Percentiles rank a stretch among this genome's conserved stretches.
Evolutionary conservation across 2,113 vertebrate genomes (phyloP).

Genomic region (Otus sunia): DNA sequence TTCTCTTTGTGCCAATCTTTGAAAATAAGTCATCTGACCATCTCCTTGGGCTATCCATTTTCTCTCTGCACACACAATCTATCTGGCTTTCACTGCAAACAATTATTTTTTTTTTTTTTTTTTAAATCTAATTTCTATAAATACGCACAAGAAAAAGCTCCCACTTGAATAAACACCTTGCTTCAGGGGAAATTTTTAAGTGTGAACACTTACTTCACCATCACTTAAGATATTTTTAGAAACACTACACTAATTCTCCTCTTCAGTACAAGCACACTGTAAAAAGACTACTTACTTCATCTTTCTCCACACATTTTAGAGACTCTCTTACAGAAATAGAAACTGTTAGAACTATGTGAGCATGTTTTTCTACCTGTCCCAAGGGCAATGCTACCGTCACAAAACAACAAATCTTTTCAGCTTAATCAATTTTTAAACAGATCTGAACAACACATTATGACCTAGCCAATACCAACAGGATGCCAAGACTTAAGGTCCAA

Average conservation of each 20-base stretch:
- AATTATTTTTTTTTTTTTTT: not conserved
- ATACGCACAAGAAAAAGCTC: not conserved
- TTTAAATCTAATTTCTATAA: not conserved
- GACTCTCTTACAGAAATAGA: not conserved
- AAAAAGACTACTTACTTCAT: not conserved
- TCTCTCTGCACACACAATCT: not conserved
- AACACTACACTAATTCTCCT: not conserved
- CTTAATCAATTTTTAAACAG: not conserved
- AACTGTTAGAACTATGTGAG: not conserved
- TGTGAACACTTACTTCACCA: not conserved
- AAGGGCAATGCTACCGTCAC: not conserved
- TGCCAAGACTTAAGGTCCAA: not conserved
- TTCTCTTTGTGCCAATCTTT: not conserved
- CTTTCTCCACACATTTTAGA: not conserved
- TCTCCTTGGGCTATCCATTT: not conserved
- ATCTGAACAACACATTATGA: not conserved
- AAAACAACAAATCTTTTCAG: not conserved
- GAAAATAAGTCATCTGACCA: not conserved
- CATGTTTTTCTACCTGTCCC: not conserved
- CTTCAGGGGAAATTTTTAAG: not conserved
- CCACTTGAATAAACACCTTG: not conserved
- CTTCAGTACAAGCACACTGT: not conserved
- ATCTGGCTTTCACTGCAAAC: not conserved
- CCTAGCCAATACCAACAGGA: not conserved
- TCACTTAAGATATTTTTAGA: not conserved